Percentiles rank a stretch among this genome's conserved stretches.
These are phyloP conservation scores for Metacarcinus magister DNA, from an alignment of 2,888 invertebrate species.

Conservation along the genomic window DNA sequence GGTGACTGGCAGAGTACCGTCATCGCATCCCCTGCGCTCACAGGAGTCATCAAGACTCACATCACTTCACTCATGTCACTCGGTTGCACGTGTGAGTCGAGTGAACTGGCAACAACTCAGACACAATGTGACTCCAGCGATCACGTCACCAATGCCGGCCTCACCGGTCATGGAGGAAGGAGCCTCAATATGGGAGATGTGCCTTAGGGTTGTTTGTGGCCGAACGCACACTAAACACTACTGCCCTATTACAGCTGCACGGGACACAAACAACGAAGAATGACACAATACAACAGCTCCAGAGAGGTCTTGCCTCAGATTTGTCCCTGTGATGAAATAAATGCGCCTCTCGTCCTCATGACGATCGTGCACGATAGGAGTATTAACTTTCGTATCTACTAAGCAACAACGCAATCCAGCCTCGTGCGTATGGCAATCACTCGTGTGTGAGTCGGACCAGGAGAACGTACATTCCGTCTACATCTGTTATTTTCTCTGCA, in stretches of 20 bases:
- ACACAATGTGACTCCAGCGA: constrained; percentile 69
- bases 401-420: not conserved
- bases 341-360: not conserved
- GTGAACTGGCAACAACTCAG: constrained; percentile 78
- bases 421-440: not conserved
- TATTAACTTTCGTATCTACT: not conserved
- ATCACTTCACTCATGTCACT: constrained; percentile 65
- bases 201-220: too few species aligned
- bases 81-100: constrained; percentile 74
- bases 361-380: not conserved
- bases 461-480: constrained; percentile 62
- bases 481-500: constrained; percentile 72
- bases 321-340: not conserved
- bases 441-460: not conserved
- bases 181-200: not conserved
- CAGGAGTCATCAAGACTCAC: constrained; percentile 16
- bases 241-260: not conserved
- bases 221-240: not conserved
- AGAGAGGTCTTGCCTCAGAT: not conserved
- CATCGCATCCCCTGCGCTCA: not conserved
- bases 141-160: not conserved
- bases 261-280: not conserved
- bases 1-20: not conserved
- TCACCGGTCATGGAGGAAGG: not conserved
- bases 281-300: not conserved